A percentile compares a stretch with the other conserved stretches of the same genome.
Conservation (phyloP, 92 coral and sea anemone genomes). For the Desmophyllum pertusum region DNA sequence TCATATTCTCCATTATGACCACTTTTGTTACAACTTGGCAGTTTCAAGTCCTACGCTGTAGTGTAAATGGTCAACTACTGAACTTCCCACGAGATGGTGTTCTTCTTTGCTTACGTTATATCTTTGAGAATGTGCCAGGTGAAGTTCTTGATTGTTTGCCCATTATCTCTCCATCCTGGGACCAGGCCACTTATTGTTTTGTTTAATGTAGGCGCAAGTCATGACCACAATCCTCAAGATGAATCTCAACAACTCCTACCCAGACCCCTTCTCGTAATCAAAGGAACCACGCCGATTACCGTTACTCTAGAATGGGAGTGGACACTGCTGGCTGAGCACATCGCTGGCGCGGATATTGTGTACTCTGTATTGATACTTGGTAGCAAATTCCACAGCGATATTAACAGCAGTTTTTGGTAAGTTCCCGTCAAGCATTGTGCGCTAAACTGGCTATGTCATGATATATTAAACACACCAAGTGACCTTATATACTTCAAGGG, state of each 20-base stretch:
- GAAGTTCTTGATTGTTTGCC: background rate
- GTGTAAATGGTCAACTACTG: no score
- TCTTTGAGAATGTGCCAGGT: background rate
- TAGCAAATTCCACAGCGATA: conserved; percentile 53
- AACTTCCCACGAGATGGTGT: background rate
- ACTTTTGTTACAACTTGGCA: no score
- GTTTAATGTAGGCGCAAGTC: background rate
- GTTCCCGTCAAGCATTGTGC: conserved; percentile 3
- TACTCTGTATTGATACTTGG: conserved; percentile 67
- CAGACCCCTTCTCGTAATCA: conserved; percentile 66
- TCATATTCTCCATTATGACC: no score
- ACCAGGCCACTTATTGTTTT: background rate
- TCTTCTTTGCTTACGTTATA: background rate
- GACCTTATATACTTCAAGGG: no score
- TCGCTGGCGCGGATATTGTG: conserved; percentile 35
- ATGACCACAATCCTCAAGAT: background rate
- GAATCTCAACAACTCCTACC: conserved; percentile 22
- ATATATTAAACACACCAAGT: no score
- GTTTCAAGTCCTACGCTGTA: no score
- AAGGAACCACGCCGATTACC: conserved; percentile 56
- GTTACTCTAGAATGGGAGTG: conserved; percentile 86
- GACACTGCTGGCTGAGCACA: conserved; percentile 25
- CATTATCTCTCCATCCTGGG: background rate
- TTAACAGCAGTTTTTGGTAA: conserved; percentile 65
- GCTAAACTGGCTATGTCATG: no score